Evolutionary conservation across 2,888 invertebrate species (phyloP).

Genomic region (Gisinianus flammeolus): DNA sequence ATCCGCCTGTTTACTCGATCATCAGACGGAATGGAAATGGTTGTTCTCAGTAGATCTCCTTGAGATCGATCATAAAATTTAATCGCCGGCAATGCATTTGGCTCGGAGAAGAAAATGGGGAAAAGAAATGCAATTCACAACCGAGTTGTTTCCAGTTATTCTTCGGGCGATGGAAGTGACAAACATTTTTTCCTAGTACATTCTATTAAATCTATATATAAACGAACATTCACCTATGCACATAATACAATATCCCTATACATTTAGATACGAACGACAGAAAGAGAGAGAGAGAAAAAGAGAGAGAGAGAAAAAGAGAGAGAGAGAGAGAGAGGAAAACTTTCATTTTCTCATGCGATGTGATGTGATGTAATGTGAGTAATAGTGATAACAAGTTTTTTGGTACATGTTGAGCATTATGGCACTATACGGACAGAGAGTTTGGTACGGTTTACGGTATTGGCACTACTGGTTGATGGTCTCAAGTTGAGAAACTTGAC

Average conservation of each 20-base stretch:
- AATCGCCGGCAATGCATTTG: constrained; percentile 1
- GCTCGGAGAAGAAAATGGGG: not conserved
- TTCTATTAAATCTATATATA: too few species aligned
- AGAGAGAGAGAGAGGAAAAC: constrained; percentile 1
- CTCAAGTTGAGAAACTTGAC: not conserved
- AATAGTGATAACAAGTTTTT: constrained; percentile 5
- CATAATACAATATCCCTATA: not conserved
- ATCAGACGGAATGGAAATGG: not conserved
- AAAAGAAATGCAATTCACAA: constrained; percentile 16
- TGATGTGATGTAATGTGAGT: not conserved
- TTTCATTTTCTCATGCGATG: not conserved
- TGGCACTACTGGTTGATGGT: not conserved
- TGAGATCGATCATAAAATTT: constrained; percentile 11
- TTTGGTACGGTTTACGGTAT: not conserved
- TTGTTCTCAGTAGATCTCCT: too few species aligned
- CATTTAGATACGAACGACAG: too few species aligned
- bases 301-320: not conserved
- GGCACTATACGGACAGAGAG: not conserved
- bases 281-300: too few species aligned
- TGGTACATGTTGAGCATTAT: constrained; percentile 6
- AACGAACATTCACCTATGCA: too few species aligned
- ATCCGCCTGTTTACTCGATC: not conserved
- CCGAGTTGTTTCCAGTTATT: constrained; percentile 4
- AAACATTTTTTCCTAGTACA: too few species aligned
- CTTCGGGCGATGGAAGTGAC: not conserved